These are phyloP conservation scores for Hyphantria cunea DNA, from an alignment of 1,140 invertebrate species.

Conservation along the genomic window DNA sequence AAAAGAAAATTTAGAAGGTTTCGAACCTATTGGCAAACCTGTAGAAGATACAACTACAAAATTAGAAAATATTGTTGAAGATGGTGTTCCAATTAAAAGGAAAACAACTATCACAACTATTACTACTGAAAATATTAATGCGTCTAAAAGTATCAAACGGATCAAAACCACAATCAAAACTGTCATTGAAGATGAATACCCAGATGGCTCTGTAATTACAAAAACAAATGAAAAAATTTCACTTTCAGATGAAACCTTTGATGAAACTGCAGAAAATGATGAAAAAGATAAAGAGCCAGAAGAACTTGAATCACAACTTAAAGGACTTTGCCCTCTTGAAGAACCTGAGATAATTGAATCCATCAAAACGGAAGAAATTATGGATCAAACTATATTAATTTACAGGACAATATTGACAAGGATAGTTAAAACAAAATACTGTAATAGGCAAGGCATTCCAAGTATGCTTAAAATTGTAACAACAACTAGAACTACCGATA, in stretches of 20 bases:
- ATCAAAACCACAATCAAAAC: slow-evolving; percentile 69
- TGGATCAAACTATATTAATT: slow-evolving; percentile 60
- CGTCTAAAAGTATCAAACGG: slow-evolving; percentile 51
- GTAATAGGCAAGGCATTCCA: slow-evolving; percentile 50
- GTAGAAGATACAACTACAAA: slow-evolving; percentile 51
- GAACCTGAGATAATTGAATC: slow-evolving; percentile 60
- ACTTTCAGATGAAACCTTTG: slow-evolving; percentile 49
- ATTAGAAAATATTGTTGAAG: slow-evolving; percentile 53
- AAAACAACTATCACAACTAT: slow-evolving; percentile 62
- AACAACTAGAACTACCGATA: slow-evolving; percentile 67
- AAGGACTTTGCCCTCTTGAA: slow-evolving; percentile 26
- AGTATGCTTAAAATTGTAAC: slow-evolving; percentile 71
- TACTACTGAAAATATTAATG: slow-evolving; percentile 57
- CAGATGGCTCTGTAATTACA: slow-evolving; percentile 69
- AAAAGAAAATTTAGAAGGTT: slow-evolving; percentile 60
- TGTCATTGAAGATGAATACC: slow-evolving; percentile 69
- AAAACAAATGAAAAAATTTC: slow-evolving; percentile 73
- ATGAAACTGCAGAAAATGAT: slow-evolving; percentile 23
- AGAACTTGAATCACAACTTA: slow-evolving; percentile 2
- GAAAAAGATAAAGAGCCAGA: slow-evolving; percentile 43
- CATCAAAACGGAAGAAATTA: slow-evolving; percentile 42
- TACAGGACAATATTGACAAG: slow-evolving; percentile 64
- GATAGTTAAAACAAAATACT: slow-evolving; percentile 66
- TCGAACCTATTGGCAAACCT: slow-evolving; percentile 53
- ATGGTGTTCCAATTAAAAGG: slow-evolving; percentile 58